Base-by-base conservation (phyloP, 2,113 vertebrate species). In the Lophotis ruficrista region DNA sequence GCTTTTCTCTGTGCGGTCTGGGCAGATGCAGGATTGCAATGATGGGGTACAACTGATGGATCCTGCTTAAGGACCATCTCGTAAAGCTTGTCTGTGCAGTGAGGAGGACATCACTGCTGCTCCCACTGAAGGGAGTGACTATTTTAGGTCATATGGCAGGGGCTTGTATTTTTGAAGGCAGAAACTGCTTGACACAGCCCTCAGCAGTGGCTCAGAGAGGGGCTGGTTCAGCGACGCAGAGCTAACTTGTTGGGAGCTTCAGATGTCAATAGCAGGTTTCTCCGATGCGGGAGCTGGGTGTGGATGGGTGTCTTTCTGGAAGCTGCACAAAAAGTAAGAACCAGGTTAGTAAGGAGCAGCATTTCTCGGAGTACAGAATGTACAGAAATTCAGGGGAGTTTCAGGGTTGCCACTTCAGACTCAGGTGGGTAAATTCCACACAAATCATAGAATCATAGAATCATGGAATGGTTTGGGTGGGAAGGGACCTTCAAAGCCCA, bases 271-370 rank as follows among this genome's bases (percentile, higher is more conserved):
- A 35, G 23, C 0, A 2, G 50, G 12, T n/a, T 80, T 60, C 30
- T 37, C 25, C 0, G 1, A 2, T 1, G 5, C 10, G 6, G 50
- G 14, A 37, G 54, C 14, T 33, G 58, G 41, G 4, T 56, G 47
- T 71, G 78, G 33, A 17, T 15, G 14, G 27, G 23, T 38, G 24
- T 18, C 35, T 31, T 43, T n/a, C 69, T 56, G 47, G 18, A 64
- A 50, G 33, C 43, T 47, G 37, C 45, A 23, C 22, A 11, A 4
- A 28, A 43, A 37, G 43, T 24, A 25, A 80, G 35, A 61, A 35
- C 19, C 10, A 12, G 13, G 45, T 48, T 43, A 20, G 24, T 6
- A 28, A 66, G 69, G 38, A 65, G n/a, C 68, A 76, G 8, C 14
- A 22, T 19, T 69, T 37, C 61, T 57, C 24, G 8, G 23, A 18